A percentile compares a stretch with the other conserved stretches of the same genome.
Conservation (phyloP, 2,888 invertebrate species). For the Leucozona laternaria region DNA sequence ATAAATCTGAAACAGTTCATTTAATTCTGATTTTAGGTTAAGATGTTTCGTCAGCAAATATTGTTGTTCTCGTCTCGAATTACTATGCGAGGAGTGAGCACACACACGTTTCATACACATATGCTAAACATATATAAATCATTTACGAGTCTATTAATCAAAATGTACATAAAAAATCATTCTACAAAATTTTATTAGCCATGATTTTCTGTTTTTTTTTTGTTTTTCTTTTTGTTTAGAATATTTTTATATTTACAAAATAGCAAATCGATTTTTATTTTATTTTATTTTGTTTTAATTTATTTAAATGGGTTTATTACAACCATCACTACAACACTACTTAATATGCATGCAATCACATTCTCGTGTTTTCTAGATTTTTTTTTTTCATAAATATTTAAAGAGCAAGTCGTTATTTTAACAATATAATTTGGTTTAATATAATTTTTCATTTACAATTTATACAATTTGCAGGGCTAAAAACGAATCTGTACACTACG, state of each 20-base stretch:
- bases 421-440: constrained; percentile 15
- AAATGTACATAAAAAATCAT: constrained; percentile 52
- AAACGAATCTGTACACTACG: constrained; percentile 46
- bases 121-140: constrained; percentile 43
- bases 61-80: constrained; percentile 2
- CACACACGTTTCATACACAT: constrained; percentile 4
- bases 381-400: background rate
- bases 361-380: constrained; percentile 26
- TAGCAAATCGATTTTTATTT: background rate
- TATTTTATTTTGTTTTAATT: constrained; percentile 7
- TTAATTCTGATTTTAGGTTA: background rate
- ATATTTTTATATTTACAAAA: constrained; percentile 45
- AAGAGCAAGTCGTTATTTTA: constrained; percentile 25
- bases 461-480: constrained; percentile 15
- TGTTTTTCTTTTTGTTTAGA: constrained; percentile 9
- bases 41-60: background rate
- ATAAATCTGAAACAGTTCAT: constrained; percentile 18
- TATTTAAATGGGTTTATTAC: constrained; percentile 1
- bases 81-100: constrained; percentile 60
- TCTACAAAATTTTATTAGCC: constrained; percentile 45
- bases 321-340: constrained; percentile 58
- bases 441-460: constrained; percentile 29
- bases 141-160: constrained; percentile 48
- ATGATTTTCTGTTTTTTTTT: constrained; percentile 9
- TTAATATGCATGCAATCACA: constrained; percentile 63